Base-by-base conservation (phyloP, 1,140 invertebrate species). In the Ooceraea biroi region DNA sequence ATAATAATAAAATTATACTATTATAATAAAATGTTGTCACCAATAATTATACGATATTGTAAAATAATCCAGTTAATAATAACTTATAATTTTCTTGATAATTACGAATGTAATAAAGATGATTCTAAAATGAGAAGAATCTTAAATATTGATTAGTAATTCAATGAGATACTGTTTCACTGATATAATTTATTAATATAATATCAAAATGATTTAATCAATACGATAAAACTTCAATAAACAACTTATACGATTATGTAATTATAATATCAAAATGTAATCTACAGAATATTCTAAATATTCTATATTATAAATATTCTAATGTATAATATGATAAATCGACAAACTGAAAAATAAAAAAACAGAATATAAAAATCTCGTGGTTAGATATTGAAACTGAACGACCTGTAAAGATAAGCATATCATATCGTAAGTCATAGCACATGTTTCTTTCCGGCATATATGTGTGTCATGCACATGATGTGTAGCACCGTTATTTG, bases 231-330 rank as follows among this genome's bases (percentile, higher is more conserved):
- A n/a, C n/a, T n/a, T n/a, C 44, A 1, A 60, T 5, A 27, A 60
- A 27, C 0, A 12, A 10, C 44, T 60, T 61, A 30, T 46, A 48
- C 36, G 60, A 30, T 46, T 74, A 10, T 10, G 7, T 27, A 8
- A 46, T 73, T 60, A 73, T 58, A 44, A 58, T n/a, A 58, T 73
- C 14, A 60, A 7, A 36, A 46, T 60, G n/a, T 58, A 73, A 73
- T 41, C 19, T 25, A 11, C 12, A 58, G 25, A 0, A 36, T 27
- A 73, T 36, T n/a, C n/a, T n/a, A n/a, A n/a, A n/a, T n/a, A n/a
- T n/a, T n/a, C n/a, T n/a, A n/a, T n/a, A n/a, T n/a, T n/a, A n/a
- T n/a, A 0, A 73, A 41, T 41, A n/a, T 41, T 44, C 3, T 25
- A 41, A 72, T 22, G 57, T 8, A 41, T 41, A n/a, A n/a, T 22